Conservation (phyloP, 1,140 invertebrate genomes). For the Drosophila setifemur region DNA sequence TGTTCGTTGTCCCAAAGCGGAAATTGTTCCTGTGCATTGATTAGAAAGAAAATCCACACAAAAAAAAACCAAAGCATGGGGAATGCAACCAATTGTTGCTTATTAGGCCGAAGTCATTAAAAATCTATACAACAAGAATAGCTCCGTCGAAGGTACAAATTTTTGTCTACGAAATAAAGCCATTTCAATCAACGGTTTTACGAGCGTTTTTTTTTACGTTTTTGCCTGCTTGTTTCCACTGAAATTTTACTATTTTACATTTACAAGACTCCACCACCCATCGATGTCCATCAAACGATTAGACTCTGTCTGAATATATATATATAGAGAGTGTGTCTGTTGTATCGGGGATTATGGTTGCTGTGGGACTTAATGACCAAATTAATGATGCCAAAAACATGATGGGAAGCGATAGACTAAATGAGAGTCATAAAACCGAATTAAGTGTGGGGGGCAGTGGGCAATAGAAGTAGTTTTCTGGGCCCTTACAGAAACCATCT, state of each 20-base stretch:
- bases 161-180: constrained; percentile 56
- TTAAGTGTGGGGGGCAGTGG: constrained; percentile 4
- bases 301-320: constrained; percentile 10
- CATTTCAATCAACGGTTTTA: constrained; percentile 60
- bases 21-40: constrained; percentile 66
- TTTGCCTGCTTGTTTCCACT: constrained; percentile 33
- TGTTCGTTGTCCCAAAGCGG: constrained; percentile 40
- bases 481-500: not conserved
- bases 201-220: constrained; percentile 39
- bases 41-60: constrained; percentile 24
- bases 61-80: not conserved
- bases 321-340: constrained; percentile 8
- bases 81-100: constrained; percentile 67
- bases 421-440: constrained; percentile 35
- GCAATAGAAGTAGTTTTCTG: not conserved
- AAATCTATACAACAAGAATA: constrained; percentile 41
- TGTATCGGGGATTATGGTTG: constrained; percentile 18
- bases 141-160: not conserved
- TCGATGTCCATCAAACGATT: constrained; percentile 65
- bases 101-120: constrained; percentile 74
- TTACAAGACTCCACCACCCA: constrained; percentile 48
- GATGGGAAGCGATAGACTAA: constrained; percentile 50
- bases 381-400: constrained; percentile 55
- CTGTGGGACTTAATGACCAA: constrained; percentile 46
- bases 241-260: constrained; percentile 54